Base-by-base conservation (phyloP, 2,888 invertebrate species). In the Chorisops tibialis region DNA sequence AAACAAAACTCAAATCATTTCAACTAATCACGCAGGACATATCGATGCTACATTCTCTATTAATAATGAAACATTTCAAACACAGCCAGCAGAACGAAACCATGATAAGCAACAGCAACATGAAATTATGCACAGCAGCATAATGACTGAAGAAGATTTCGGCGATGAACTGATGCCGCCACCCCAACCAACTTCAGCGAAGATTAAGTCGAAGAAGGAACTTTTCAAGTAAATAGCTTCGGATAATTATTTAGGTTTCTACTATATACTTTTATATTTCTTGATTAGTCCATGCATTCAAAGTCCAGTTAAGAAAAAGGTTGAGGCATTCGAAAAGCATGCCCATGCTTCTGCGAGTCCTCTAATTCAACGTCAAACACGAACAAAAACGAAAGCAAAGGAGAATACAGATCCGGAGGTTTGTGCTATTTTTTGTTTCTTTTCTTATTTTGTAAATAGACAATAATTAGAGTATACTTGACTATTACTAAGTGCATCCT, bases 251-350 rank as follows among this genome's bases (percentile, higher is more conserved):
- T 47, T 18, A 16, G n/a, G n/a, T n/a, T 51, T 14, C 30, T 51
- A 51, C 22, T 22, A 14, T 11, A 18, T 21, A 41, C 21, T 7
- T 5, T n/a, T 38, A 43, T 59, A 1, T 30, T 48, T 30, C n/a
- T n/a, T 80, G 14, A 81, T 79, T 65, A 85, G 83, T 75, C 84
- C 85, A 2, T 83, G 81, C 63, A 78, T 80, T 5, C 81, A 82
- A 63, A 84, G 84, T 66, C 81, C 85, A 0, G 81, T 85, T 4
- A 84, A 83, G 70, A 82, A 83, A 69, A 81, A 82, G 39, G 84
- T 85, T 0, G 81, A 83, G 67, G 85, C 85, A 1, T 85, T 84
- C 66, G 85, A 85, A 67, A 79, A 79, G 66, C 75, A 71, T 3
- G 75, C 75, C 1, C 69, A 70, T 1, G 68, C 70, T 16, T 21